Evolutionary conservation across 2,888 invertebrate species (phyloP).

Genomic region (Xestia sexstrigata): DNA sequence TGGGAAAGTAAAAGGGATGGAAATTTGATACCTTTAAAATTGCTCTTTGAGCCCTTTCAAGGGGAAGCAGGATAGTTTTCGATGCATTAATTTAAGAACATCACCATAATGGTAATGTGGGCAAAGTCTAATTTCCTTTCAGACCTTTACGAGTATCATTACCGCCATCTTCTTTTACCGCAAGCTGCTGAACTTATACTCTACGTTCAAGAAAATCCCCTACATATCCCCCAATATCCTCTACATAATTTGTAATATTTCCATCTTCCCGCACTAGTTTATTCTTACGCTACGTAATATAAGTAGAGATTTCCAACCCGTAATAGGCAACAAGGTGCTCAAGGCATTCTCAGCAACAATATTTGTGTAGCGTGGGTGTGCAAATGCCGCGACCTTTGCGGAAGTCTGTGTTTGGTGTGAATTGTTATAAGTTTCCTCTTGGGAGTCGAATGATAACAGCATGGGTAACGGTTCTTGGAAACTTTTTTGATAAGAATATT

Average conservation of each 20-base stretch:
- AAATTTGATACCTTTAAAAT: too few species aligned
- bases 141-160: neutral
- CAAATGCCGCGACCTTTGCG: constrained; percentile 65
- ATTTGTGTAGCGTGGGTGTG: constrained; percentile 65
- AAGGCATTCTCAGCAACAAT: constrained; percentile 57
- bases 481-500: constrained; percentile 36
- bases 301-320: constrained; percentile 49
- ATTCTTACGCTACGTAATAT: constrained; percentile 16
- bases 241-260: constrained; percentile 25
- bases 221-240: neutral
- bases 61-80: too few species aligned
- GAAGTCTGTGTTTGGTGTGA: constrained; percentile 67
- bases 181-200: neutral
- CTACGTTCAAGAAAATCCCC: neutral
- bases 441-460: constrained; percentile 67
- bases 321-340: constrained; percentile 50
- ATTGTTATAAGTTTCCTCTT: constrained; percentile 70
- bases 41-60: too few species aligned
- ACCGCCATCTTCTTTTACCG: neutral
- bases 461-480: constrained; percentile 42
- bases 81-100: too few species aligned
- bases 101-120: neutral
- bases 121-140: neutral
- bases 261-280: constrained; percentile 19
- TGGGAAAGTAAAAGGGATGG: too few species aligned